Evolutionary conservation across 2,797 vertebrate species (phyloP).

Genomic region (Pterois miles): DNA sequence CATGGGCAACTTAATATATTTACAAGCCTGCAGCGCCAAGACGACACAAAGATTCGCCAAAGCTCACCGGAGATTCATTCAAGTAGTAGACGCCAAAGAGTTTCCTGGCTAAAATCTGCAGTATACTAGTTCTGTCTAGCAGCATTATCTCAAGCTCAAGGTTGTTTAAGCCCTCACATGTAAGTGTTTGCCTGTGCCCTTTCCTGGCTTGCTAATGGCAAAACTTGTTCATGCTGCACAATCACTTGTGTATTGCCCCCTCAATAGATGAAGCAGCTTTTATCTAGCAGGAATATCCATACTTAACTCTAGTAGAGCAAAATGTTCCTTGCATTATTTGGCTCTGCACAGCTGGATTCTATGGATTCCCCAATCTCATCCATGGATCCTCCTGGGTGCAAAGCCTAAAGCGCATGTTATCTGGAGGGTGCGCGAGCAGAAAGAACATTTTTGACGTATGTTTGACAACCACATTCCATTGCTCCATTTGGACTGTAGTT

Average conservation of each 20-base stretch:
- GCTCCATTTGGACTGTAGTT: not conserved
- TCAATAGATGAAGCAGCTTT: not conserved
- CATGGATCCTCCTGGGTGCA: not conserved
- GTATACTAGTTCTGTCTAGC: not conserved
- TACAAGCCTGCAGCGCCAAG: not conserved
- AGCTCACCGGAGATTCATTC: not conserved
- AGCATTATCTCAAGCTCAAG: not conserved
- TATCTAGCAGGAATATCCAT: not conserved
- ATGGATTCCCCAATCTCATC: not conserved
- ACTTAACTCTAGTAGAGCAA: not conserved
- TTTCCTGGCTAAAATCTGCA: not conserved
- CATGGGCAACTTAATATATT: not conserved
- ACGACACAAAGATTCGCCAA: not conserved
- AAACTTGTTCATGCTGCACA: not conserved
- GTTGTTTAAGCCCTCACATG: not conserved
- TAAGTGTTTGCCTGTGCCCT: not conserved
- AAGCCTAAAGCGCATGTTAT: too few relatives aligned
- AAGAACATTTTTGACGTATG: too few relatives aligned
- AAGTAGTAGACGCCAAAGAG: not conserved
- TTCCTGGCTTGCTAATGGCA: not conserved
- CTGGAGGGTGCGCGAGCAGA: too few relatives aligned
- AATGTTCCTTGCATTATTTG: not conserved
- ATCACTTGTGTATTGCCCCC: not conserved
- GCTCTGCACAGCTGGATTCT: not conserved
- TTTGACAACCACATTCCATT: too few relatives aligned